phyloP scores from a whole-genome alignment of 2,797 vertebrate genomes.

The Linurgus olivaceus region DNA sequence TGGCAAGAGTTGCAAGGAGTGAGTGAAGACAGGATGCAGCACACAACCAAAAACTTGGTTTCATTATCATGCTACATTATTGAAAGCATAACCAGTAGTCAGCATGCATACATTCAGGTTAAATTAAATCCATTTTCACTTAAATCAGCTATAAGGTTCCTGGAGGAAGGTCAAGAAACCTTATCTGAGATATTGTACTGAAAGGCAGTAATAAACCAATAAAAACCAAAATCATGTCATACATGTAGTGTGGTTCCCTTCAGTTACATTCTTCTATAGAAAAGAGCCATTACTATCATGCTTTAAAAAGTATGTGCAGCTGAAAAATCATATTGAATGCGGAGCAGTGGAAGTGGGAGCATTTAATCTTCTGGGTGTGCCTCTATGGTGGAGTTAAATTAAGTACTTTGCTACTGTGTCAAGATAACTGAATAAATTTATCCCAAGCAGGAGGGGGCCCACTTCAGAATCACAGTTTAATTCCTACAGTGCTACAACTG shows the following conservation, averaged over 20 bases:
- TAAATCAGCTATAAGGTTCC: background rate
- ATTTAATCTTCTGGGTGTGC: background rate
- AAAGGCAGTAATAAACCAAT: background rate
- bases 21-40: background rate
- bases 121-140: background rate
- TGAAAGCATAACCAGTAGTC: background rate
- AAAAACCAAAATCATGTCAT: background rate
- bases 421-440: background rate
- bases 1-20: background rate
- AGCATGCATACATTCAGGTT: background rate
- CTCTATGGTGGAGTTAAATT: background rate
- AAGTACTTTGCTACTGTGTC: background rate
- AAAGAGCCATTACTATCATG: background rate
- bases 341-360: background rate
- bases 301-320: background rate
- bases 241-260: background rate
- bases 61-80: fast-evolving
- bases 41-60: background rate
- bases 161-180: background rate
- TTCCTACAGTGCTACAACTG: background rate
- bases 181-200: background rate
- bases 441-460: background rate
- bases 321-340: background rate
- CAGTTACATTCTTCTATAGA: background rate
- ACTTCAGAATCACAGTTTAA: background rate